Base-by-base conservation (phyloP, 2,797 vertebrate species). In the Numenius phaeopus region DNA sequence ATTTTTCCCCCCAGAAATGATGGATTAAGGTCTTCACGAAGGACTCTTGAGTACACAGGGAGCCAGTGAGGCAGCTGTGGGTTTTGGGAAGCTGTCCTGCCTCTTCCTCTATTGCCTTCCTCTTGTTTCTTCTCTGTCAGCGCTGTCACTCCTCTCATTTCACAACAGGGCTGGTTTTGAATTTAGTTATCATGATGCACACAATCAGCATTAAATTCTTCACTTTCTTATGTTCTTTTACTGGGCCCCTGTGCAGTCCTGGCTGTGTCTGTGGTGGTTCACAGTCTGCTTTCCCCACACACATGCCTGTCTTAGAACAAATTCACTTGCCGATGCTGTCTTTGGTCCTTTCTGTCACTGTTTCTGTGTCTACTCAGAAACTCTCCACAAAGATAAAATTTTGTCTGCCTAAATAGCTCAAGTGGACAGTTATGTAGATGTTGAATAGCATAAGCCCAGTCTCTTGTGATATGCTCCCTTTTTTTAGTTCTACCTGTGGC, bases 121-220 rank as follows among this genome's bases (percentile, higher is more conserved):
- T 32, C 10, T 58, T 64, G 24, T 61, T 80, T 76, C 29, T n/a
- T 59, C 52, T 57, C 55, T 27, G 29, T 39, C 76, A 86, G 49
- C 4, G 4, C 58, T 44, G 8, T 30, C 50, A 22, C 23, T 76
- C 50, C 29, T 0, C 0, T 32, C 0, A 0, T 75, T 69, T 78
- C 54, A 37, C 70, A 75, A 42, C 69, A 61, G 72, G 72, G 20
- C 5, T 77, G 47, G n/a, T 5, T 71, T 65, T 65, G 40, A 78
- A 57, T 65, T 67, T 37, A 32, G 34, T 34, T 81, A 37, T 20
- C 2, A 3, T 44, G 62, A 76, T 8, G 13, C 44, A 58, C 40
- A 67, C 5, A 72, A 19, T 55, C 46, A 66, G 39, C 50, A 54
- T 76, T 69, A 66, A 10, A 58, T 89, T 85, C 46, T 87, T 44